phyloP scores from a whole-genome alignment of 2,797 vertebrate species.

The Anomalospiza imberbis region DNA sequence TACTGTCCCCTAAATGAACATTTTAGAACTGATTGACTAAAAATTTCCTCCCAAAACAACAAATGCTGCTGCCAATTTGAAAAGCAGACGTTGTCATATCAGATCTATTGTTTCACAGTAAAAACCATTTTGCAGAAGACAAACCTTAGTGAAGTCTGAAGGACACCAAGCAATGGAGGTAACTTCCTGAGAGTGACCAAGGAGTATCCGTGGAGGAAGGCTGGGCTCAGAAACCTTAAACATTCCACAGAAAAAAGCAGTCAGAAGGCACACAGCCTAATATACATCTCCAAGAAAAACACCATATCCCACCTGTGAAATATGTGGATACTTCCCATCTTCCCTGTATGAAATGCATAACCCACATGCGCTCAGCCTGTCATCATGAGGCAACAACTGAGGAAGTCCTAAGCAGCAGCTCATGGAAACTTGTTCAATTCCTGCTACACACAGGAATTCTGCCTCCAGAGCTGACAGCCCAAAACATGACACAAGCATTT shows the following conservation, averaged over 20 bases:
- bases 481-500: neutral
- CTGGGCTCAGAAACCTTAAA: constrained; percentile 86
- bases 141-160: constrained; percentile 95
- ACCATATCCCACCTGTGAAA: neutral
- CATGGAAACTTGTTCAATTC: neutral
- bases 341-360: neutral
- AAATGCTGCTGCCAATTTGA: neutral
- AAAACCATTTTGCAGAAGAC: neutral
- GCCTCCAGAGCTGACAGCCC: neutral
- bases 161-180: constrained; percentile 95
- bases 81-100: neutral
- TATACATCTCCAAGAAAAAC: neutral
- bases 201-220: constrained; percentile 82
- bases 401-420: neutral
- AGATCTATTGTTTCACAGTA: neutral
- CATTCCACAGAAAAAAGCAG: neutral
- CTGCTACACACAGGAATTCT: neutral
- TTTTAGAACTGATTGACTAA: neutral
- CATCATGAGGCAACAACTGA: neutral
- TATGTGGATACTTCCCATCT: neutral
- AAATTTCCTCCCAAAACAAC: neutral
- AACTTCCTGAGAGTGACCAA: constrained; percentile 93
- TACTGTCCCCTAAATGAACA: neutral
- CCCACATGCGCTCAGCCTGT: neutral
- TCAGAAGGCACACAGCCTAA: neutral